Evolutionary conservation across 2,888 invertebrate genomes (phyloP).

Genomic region (Tholera decimalis): DNA sequence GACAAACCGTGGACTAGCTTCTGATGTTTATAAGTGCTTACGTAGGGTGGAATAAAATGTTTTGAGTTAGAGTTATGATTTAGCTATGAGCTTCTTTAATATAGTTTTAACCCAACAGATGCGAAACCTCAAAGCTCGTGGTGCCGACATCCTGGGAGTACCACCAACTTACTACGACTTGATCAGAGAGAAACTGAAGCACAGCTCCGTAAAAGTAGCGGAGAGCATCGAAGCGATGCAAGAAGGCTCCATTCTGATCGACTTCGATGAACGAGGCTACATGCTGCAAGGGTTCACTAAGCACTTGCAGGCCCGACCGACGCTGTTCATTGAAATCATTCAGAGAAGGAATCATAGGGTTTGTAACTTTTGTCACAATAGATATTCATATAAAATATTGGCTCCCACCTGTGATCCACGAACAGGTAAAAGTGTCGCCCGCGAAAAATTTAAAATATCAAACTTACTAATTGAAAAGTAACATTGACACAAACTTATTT

Average conservation of each 20-base stretch:
- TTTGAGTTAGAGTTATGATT: too few relatives aligned
- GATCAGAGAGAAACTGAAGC: slow-evolving; percentile 94
- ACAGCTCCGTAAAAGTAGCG: slow-evolving; percentile 92
- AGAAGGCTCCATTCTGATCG: slow-evolving; percentile 97
- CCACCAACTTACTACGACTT: slow-evolving; percentile 97
- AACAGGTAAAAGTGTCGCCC: too few relatives aligned
- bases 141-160: slow-evolving; percentile 96
- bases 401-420: too few relatives aligned
- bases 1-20: too few relatives aligned
- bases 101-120: slow-evolving; percentile 83
- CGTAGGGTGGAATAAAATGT: too few relatives aligned
- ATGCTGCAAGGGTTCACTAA: slow-evolving; percentile 99
- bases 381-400: neutral
- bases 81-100: too few relatives aligned
- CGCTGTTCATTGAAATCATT: slow-evolving; percentile 98
- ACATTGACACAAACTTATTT: too few relatives aligned
- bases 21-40: too few relatives aligned
- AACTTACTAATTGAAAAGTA: too few relatives aligned
- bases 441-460: too few relatives aligned
- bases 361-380: slow-evolving; percentile 71
- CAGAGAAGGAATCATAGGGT: slow-evolving; percentile 98
- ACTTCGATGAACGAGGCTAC: slow-evolving; percentile 99
- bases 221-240: slow-evolving; percentile 96
- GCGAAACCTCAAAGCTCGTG: slow-evolving; percentile 94
- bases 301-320: slow-evolving; percentile 98